phyloP scores from a whole-genome alignment of 2,888 invertebrate species.

The Tortricodes alternella region DNA sequence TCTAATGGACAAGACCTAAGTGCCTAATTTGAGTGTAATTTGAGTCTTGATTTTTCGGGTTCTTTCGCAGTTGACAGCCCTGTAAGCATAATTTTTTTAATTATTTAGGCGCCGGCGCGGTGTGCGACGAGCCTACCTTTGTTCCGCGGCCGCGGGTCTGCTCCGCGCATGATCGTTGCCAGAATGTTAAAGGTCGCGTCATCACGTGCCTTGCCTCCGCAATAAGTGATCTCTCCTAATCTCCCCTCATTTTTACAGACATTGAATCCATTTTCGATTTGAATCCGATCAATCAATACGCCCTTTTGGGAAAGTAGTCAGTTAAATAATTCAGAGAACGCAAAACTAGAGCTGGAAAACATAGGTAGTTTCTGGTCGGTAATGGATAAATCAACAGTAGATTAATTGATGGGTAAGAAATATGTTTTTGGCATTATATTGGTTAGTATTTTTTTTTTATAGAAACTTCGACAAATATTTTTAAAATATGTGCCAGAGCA shows the following conservation, averaged over 20 bases:
- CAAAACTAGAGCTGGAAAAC: no score
- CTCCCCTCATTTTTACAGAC: conserved; percentile 43
- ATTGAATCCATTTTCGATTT: conserved; percentile 40
- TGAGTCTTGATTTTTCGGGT: neutral
- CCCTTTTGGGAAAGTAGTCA: conserved; percentile 8
- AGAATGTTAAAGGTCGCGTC: conserved; percentile 38
- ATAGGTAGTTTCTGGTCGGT: no score
- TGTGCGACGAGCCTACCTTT: conserved; percentile 29
- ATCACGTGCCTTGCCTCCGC: conserved; percentile 33
- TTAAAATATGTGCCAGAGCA: no score
- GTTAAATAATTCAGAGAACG: conserved; percentile 9
- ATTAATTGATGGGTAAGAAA: no score
- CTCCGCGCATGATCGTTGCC: conserved; percentile 16
- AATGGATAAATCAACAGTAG: no score
- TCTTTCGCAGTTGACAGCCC: conserved; percentile 7
- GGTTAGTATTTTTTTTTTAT: no score
- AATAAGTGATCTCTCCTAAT: conserved; percentile 43
- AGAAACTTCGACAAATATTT: no score
- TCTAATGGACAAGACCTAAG: no score
- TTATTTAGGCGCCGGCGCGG: conserved; percentile 34
- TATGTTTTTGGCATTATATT: no score
- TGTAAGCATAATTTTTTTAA: conserved; percentile 33
- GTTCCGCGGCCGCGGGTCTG: conserved; percentile 24
- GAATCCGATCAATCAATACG: conserved; percentile 20
- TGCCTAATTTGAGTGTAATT: no score